Base-by-base conservation (phyloP, 2,113 vertebrate genomes). In the Poeciliopsis retropinna region DNA sequence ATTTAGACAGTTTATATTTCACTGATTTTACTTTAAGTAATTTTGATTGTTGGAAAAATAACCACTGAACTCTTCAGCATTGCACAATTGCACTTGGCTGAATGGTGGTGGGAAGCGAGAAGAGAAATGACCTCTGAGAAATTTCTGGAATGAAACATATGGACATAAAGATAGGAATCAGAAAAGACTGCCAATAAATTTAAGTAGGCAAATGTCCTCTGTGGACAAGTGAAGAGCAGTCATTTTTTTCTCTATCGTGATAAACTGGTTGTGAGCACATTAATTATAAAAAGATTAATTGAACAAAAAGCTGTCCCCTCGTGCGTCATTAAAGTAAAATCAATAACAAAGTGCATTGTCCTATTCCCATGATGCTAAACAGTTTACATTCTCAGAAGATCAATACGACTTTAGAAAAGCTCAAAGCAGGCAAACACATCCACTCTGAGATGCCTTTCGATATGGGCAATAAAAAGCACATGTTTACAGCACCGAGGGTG, bases 381-480 rank as follows among this genome's bases (percentile, higher is more conserved):
- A 61, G 31, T 62, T 70, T 60, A 1, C 34, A 64, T 75, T 51
- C 62, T 54, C 47, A 19, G 3, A n/a, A 79, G 17, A 54, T 71
- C 65, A 70, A 7, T 32, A 44, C 31, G 32, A 47, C n/a, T 61
- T 81, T 60, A 47, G 29, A 15, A 65, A 66, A 66, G 29, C 11
- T 41, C 51, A 19, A 72, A 72, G 19, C 28, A 44, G 25, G 61
- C 0, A 1, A 60, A 51, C 64, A 60, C 67, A 39, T 68, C 28
- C 19, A 34, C 29, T 54, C 31, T 5, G 19, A 44, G 34, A 71
- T 27, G 67, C 54, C 41, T 67, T 83, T 72, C 63, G 27, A 83
- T 62, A 44, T 3, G 28, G 57, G 28, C 44, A 27, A 67, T 72
- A 75, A 69, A 87, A 79, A 62, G 7, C 76, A 63, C 39, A 69